A percentile compares a stretch with the other conserved stretches of the same genome.
These are phyloP conservation scores for Folsomia manolachei DNA, from an alignment of 2,888 invertebrate genomes.

Conservation along the genomic window DNA sequence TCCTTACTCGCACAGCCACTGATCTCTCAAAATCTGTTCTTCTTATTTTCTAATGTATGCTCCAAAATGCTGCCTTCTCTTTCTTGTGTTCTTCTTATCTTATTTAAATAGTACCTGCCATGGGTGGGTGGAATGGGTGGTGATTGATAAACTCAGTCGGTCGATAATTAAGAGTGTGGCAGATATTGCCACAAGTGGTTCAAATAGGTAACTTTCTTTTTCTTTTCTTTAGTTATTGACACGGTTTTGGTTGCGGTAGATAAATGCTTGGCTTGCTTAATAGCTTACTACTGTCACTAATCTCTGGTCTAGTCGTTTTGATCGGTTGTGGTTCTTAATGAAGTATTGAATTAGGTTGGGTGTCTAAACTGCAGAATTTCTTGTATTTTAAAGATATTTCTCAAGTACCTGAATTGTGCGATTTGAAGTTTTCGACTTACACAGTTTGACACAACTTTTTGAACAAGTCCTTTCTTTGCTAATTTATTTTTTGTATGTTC, in stretches of 20 bases:
- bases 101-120: background rate
- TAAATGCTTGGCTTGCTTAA: no score
- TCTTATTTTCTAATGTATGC: background rate
- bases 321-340: no score
- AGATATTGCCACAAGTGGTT: background rate
- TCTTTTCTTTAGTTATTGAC: background rate
- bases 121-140: background rate
- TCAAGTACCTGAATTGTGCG: background rate
- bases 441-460: background rate
- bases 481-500: no score
- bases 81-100: background rate
- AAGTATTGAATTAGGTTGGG: no score
- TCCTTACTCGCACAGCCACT: conserved; percentile 19
- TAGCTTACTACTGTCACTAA: no score
- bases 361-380: no score
- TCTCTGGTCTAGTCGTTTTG: no score
- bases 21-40: background rate
- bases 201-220: background rate
- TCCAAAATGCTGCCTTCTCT: background rate
- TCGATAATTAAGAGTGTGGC: background rate
- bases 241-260: background rate
- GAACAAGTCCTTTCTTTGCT: conserved; percentile 24
- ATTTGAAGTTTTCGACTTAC: no score
- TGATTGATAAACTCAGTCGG: background rate
- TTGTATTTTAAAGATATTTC: no score